These are phyloP conservation scores for Drosophila prolongata DNA, from an alignment of 2,888 invertebrate genomes.

Conservation along the genomic window DNA sequence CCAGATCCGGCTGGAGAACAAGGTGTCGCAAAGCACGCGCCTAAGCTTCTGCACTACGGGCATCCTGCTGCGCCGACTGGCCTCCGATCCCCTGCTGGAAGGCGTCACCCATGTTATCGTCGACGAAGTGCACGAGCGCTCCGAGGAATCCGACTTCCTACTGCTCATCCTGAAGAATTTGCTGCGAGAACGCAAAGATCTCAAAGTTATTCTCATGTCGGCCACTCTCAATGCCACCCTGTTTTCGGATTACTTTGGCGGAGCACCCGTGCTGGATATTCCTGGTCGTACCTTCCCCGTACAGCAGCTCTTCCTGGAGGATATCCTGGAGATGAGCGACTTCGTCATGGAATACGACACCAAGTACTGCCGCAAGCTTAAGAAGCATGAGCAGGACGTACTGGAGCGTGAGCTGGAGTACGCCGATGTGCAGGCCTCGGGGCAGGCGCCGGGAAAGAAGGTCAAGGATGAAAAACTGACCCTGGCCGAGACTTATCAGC, in stretches of 20 bases:
- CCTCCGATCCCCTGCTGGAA: constrained; percentile 90
- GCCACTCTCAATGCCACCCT: constrained; percentile 94
- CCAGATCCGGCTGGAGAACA: constrained; percentile 92
- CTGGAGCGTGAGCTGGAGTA: constrained; percentile 88
- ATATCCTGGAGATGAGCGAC: constrained; percentile 88
- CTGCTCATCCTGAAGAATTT: constrained; percentile 92
- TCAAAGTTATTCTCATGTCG: constrained; percentile 96
- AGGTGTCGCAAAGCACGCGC: constrained; percentile 90
- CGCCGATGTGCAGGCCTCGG: constrained; percentile 86
- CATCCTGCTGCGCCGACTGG: constrained; percentile 92
- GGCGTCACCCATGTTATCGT: constrained; percentile 93
- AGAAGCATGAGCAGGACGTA: constrained; percentile 86
- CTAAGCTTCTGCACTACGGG: constrained; percentile 97
- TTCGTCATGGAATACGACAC: constrained; percentile 88
- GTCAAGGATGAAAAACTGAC: constrained; percentile 90
- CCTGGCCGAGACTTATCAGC: constrained; percentile 87
- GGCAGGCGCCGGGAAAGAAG: constrained; percentile 86
- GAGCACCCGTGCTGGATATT: constrained; percentile 91
- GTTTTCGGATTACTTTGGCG: constrained; percentile 92
- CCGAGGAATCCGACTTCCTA: constrained; percentile 95
- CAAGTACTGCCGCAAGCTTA: constrained; percentile 86
- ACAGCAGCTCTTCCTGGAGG: constrained; percentile 92
- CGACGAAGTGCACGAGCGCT: constrained; percentile 97
- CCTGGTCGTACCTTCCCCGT: constrained; percentile 95
- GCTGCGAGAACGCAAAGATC: constrained; percentile 88